phyloP scores from a whole-genome alignment of 2,113 vertebrate genomes.

The Raja brachyura region DNA sequence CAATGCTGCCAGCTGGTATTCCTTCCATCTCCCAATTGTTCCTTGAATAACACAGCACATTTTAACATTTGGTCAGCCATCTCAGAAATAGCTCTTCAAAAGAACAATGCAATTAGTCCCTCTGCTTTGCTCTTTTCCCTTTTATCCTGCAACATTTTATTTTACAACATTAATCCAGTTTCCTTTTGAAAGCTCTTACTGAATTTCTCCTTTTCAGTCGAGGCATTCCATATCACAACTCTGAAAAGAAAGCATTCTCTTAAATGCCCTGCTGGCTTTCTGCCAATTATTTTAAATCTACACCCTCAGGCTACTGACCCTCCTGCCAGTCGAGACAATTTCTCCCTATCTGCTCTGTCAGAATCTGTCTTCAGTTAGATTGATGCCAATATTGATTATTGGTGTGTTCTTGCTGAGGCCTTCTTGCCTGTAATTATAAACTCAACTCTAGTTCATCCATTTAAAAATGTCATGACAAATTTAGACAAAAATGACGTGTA shows the following conservation, averaged over 20 bases:
- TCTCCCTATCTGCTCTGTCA: not conserved
- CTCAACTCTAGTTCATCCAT: not conserved
- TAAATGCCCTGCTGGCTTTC: not conserved
- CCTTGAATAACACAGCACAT: not conserved
- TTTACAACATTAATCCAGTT: not conserved
- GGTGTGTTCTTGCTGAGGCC: not conserved
- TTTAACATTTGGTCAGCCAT: not conserved
- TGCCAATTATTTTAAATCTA: not conserved
- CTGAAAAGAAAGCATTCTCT: not conserved
- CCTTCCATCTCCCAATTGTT: not conserved
- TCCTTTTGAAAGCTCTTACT: not conserved
- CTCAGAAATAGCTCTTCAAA: not conserved
- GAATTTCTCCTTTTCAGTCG: not conserved
- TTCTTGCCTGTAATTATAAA: not conserved
- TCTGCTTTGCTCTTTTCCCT: not conserved
- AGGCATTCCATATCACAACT: not conserved
- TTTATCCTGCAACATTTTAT: not conserved
- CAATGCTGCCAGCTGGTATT: not conserved
- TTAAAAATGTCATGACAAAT: not conserved
- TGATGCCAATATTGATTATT: not conserved
- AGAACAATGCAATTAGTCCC: not conserved
- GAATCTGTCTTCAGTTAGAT: not conserved
- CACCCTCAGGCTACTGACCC: not conserved
- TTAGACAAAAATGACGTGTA: not conserved
- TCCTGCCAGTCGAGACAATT: not conserved